These are phyloP conservation scores for Semotilus atromaculatus DNA, from an alignment of 2,797 vertebrate species.

Conservation along the genomic window DNA sequence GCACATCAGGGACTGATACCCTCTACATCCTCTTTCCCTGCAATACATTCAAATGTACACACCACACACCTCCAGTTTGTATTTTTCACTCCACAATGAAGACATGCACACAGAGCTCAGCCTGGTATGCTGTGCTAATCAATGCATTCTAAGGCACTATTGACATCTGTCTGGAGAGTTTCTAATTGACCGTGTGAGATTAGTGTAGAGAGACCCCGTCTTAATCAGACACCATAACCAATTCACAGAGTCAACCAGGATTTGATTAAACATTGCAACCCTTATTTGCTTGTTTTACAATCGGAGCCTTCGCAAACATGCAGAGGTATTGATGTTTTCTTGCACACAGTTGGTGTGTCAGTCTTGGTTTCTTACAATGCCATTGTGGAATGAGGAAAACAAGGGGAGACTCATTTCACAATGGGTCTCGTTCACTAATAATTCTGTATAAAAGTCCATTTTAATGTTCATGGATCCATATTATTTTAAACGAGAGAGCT, in stretches of 20 bases:
- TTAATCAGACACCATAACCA: constrained; percentile 14
- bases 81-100: background rate
- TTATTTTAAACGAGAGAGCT: background rate
- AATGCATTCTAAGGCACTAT: constrained; percentile 25
- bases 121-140: constrained; percentile 16
- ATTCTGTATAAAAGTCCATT: background rate
- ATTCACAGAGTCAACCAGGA: background rate
- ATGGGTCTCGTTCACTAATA: background rate
- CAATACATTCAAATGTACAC: background rate
- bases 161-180: constrained; percentile 21
- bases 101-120: background rate
- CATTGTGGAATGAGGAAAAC: background rate
- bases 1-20: background rate
- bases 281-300: constrained; percentile 35
- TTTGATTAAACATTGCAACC: constrained; percentile 17
- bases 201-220: background rate
- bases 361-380: background rate
- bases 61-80: background rate
- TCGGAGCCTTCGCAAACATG: background rate
- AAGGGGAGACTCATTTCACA: background rate
- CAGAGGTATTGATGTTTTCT: constrained; percentile 23
- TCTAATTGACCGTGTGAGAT: constrained; percentile 38
- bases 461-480: background rate
- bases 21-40: background rate
- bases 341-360: background rate